Conservation (phyloP, 2,888 invertebrate genomes). For the Bellardia pandia region DNA sequence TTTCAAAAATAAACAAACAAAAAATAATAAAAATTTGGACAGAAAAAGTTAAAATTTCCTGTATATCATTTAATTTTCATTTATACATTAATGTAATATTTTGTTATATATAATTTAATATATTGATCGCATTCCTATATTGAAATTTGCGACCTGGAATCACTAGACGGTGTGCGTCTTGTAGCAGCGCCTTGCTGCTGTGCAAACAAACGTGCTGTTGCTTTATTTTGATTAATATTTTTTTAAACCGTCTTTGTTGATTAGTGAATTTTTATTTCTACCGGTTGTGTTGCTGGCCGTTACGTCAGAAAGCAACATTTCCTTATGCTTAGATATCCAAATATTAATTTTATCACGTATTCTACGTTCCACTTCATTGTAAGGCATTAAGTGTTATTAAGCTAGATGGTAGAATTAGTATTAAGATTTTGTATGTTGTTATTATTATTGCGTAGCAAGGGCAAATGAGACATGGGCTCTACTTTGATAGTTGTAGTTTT, state of each 20-base stretch:
- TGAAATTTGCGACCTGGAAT: slow-evolving; percentile 97
- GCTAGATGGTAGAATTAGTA: not conserved
- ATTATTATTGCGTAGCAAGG: slow-evolving; percentile 45
- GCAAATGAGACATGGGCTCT: slow-evolving; percentile 54
- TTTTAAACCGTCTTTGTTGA: slow-evolving; percentile 22
- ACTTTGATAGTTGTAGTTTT: slow-evolving; percentile 60
- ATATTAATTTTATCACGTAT: slow-evolving; percentile 98
- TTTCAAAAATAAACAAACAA: too few species aligned
- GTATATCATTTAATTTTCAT: too few species aligned
- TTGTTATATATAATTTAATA: slow-evolving; percentile 86
- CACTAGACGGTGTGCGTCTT: slow-evolving; percentile 85
- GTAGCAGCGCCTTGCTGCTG: slow-evolving; percentile 46
- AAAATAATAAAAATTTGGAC: too few species aligned
- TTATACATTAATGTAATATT: too few species aligned
- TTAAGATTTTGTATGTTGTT: slow-evolving; percentile 30
- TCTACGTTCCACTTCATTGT: slow-evolving; percentile 97
- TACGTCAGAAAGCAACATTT: slow-evolving; percentile 90
- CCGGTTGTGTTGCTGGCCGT: not conserved
- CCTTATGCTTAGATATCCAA: slow-evolving; percentile 97
- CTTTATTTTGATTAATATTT: slow-evolving; percentile 19
- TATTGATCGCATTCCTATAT: slow-evolving; percentile 96
- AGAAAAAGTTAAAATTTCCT: too few species aligned
- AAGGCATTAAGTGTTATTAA: slow-evolving; percentile 83
- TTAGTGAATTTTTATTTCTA: too few species aligned
- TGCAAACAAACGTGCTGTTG: slow-evolving; percentile 24